phyloP scores from a whole-genome alignment of 2,797 vertebrate genomes.

The Chelmon rostratus region DNA sequence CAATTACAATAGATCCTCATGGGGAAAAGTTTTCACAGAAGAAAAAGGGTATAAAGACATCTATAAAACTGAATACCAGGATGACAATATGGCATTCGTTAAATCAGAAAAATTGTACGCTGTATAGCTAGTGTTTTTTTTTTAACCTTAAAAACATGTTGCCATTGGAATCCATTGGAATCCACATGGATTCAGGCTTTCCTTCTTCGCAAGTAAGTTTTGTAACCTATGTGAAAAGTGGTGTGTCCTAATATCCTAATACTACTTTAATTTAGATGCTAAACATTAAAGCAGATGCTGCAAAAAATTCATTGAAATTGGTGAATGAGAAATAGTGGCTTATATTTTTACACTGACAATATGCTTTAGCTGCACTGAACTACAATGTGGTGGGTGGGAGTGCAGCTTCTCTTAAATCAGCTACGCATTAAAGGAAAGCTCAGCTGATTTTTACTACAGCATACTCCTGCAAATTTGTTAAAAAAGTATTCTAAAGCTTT shows the following conservation, averaged over 20 bases:
- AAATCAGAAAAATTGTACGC: background rate
- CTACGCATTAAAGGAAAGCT: background rate
- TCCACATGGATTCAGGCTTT: background rate
- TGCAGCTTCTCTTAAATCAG: background rate
- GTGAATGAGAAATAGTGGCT: background rate
- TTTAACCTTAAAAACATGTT: background rate
- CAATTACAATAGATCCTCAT: constrained; percentile 1
- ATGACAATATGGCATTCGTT: background rate
- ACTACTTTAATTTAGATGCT: background rate
- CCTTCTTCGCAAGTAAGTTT: background rate
- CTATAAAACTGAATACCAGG: background rate
- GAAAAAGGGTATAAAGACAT: background rate
- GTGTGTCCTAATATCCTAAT: background rate
- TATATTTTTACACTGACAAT: background rate
- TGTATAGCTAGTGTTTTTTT: background rate
- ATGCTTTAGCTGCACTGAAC: background rate
- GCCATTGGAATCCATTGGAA: background rate
- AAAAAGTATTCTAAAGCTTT: background rate
- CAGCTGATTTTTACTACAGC: background rate
- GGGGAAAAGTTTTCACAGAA: background rate
- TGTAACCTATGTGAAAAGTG: background rate
- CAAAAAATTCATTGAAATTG: background rate
- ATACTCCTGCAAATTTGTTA: background rate
- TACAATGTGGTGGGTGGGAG: background rate
- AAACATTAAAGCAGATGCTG: background rate